Conservation (phyloP, 2,113 vertebrate species). For the Platichthys flesus region DNA sequence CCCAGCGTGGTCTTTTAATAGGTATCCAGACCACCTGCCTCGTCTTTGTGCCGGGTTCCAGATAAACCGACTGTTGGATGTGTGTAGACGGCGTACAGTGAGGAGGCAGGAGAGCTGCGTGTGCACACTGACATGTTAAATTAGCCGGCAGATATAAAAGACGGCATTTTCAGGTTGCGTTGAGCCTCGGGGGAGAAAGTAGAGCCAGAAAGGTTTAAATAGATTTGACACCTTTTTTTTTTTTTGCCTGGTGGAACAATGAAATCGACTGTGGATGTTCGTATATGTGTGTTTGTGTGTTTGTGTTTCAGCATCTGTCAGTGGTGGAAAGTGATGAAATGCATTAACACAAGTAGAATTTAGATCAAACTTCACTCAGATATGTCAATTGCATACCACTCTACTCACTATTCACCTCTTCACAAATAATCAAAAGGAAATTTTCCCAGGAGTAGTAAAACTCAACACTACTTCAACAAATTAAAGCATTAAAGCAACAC, state of each 20-base stretch:
- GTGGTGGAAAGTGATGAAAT: neutral
- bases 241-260: neutral
- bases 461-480: no score
- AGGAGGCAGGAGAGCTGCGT: slow-evolving; percentile 35
- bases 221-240: slow-evolving; percentile 10
- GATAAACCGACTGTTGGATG: slow-evolving; percentile 25
- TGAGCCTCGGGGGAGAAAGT: slow-evolving; percentile 9
- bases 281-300: neutral
- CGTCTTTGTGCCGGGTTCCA: slow-evolving; percentile 48
- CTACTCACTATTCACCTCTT: no score
- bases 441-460: no score
- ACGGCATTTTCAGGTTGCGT: slow-evolving; percentile 23
- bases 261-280: neutral
- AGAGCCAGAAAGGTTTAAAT: slow-evolving; percentile 33
- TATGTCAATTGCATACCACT: no score
- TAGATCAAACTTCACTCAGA: neutral
- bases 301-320: neutral
- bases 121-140: slow-evolving; percentile 53
- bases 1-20: slow-evolving; percentile 32
- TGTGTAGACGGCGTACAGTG: slow-evolving; percentile 32
- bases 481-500: no score
- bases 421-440: no score
- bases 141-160: slow-evolving; percentile 45
- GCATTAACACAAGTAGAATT: neutral
- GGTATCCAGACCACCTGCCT: slow-evolving; percentile 28